Conservation (phyloP, 2,797 vertebrate genomes). For the Gymnopithys bicolor region DNA sequence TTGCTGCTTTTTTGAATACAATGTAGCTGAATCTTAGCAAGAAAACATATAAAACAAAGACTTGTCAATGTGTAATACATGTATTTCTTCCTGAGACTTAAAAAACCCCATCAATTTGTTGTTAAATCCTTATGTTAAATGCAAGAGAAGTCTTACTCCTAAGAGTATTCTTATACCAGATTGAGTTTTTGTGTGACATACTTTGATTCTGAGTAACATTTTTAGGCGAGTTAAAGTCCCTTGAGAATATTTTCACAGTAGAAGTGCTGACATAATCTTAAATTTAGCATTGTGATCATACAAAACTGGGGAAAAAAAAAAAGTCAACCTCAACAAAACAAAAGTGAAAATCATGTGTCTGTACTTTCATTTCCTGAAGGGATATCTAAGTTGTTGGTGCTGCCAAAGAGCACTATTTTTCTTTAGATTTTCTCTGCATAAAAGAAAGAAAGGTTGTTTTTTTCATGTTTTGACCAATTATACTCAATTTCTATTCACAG, state of each 20-base stretch:
- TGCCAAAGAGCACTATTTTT: neutral
- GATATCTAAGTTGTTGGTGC: neutral
- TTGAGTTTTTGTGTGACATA: neutral
- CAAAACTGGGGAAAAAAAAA: neutral
- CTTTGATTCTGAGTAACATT: neutral
- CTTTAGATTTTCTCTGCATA: slow-evolving; percentile 25
- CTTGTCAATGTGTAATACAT: neutral
- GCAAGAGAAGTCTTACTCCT: neutral
- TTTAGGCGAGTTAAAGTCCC: neutral
- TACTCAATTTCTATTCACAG: slow-evolving; percentile 40
- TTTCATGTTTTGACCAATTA: slow-evolving; percentile 52
- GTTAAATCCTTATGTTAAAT: neutral
- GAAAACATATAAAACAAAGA: neutral
- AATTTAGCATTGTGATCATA: neutral
- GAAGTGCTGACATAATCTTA: neutral
- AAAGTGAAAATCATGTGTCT: neutral
- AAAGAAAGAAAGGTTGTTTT: neutral
- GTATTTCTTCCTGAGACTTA: neutral
- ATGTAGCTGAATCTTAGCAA: neutral
- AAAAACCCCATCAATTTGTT: neutral
- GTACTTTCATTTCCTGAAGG: neutral
- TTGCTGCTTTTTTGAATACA: accelerated
- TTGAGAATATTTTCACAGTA: neutral
- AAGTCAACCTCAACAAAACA: neutral
- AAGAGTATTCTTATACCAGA: neutral